These are phyloP conservation scores for Pantherophis guttatus DNA, from an alignment of 2,113 vertebrate genomes.

Conservation along the genomic window DNA sequence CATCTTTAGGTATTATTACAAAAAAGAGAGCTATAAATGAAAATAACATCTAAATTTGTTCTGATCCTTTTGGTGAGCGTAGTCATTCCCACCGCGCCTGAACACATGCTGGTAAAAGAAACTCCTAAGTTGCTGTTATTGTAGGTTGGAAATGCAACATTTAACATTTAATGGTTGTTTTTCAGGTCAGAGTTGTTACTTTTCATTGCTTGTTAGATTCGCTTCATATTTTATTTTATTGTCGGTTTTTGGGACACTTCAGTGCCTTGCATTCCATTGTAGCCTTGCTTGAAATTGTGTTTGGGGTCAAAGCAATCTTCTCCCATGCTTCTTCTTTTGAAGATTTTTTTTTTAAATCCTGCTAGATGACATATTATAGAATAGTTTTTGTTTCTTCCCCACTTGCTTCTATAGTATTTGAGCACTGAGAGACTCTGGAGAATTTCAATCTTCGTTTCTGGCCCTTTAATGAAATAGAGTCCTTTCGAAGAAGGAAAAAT, in stretches of 20 bases:
- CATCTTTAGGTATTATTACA: neutral
- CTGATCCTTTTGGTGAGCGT: constrained; percentile 25
- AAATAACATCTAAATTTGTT: constrained; percentile 23
- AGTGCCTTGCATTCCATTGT: constrained; percentile 39
- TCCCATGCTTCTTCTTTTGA: neutral
- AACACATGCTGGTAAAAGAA: constrained; percentile 45
- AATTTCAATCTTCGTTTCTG: constrained; percentile 15
- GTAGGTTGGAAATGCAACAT: constrained; percentile 62
- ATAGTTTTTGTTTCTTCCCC: constrained; percentile 33
- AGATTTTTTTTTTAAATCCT: neutral
- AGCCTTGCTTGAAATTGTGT: constrained; percentile 41
- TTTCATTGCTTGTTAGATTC: constrained; percentile 68
- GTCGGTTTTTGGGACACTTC: constrained; percentile 49
- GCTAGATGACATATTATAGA: constrained; percentile 34
- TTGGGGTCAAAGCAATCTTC: constrained; percentile 34
- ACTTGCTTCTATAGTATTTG: neutral
- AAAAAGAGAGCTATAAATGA: neutral
- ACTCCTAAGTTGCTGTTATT: constrained; percentile 53
- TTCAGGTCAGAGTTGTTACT: constrained; percentile 61
- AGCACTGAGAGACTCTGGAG: constrained; percentile 24
- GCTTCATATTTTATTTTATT: constrained; percentile 39
- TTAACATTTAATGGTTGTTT: constrained; percentile 62
- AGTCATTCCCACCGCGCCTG: constrained; percentile 28
- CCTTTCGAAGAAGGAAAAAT: neutral
- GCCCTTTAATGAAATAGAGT: neutral